Conservation (phyloP, 2,797 vertebrate genomes). For the Zalophus californianus region DNA sequence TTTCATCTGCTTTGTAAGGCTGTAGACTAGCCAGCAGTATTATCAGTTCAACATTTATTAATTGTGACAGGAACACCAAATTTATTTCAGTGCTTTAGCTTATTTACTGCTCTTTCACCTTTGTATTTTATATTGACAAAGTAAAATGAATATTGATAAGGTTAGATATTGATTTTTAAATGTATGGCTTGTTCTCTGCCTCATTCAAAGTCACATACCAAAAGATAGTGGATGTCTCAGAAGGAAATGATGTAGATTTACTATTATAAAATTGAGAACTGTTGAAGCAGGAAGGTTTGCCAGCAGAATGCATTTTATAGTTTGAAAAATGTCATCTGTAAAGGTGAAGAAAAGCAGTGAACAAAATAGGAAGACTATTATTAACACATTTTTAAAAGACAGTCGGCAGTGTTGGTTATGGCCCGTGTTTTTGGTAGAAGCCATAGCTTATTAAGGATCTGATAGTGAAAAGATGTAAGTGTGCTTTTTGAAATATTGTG, state of each 20-base stretch:
- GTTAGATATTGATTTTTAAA: slow-evolving; percentile 91
- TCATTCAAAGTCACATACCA: slow-evolving; percentile 89
- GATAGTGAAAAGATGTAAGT: neutral
- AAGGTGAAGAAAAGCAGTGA: slow-evolving; percentile 83
- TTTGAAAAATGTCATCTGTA: slow-evolving; percentile 86
- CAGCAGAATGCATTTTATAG: slow-evolving; percentile 80
- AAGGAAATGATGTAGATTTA: slow-evolving; percentile 84
- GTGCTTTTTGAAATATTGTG: neutral
- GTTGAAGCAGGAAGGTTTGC: slow-evolving; percentile 83
- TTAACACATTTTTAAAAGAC: slow-evolving; percentile 12
- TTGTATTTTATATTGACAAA: slow-evolving; percentile 91
- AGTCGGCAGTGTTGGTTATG: neutral
- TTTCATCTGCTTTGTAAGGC: slow-evolving; percentile 77
- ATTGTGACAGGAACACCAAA: slow-evolving; percentile 91
- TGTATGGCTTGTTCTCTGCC: slow-evolving; percentile 87
- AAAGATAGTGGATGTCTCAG: slow-evolving; percentile 81
- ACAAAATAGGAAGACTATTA: slow-evolving; percentile 67
- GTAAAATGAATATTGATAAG: slow-evolving; percentile 92
- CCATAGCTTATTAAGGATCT: neutral
- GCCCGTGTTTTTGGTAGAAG: neutral
- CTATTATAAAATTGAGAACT: slow-evolving; percentile 83
- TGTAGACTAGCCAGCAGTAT: slow-evolving; percentile 79
- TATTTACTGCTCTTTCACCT: slow-evolving; percentile 92
- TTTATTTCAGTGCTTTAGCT: slow-evolving; percentile 89
- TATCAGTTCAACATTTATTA: slow-evolving; percentile 90